Base-by-base conservation (phyloP, 2,888 invertebrate species). In the Pristionchus fissidentatus region DNA sequence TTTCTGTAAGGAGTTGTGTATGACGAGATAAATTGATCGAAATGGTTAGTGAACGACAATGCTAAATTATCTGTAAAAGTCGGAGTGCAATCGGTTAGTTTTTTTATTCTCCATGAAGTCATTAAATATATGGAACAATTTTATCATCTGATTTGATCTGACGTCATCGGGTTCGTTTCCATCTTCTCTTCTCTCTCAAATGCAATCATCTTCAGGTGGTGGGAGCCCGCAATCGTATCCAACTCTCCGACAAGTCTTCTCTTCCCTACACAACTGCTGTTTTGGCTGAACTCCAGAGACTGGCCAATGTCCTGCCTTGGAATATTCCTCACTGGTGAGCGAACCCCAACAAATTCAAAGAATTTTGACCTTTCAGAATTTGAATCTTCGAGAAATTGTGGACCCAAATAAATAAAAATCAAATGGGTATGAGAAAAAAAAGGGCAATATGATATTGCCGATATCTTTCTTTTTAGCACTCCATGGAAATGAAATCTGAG, bases 221-320 rank as follows among this genome's bases (percentile, higher is more conserved):
- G 7, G 57, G 57, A 4, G 5, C 38, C 0, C 4, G 19, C 1
- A 35, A n/a, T 43, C 43, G 62, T 7, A 62, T 81, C 0, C 35
- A 62, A 22, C 46, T 62, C 62, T 35, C 46, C 32, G 49, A 81
- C 7, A 32, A 46, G 10, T 10, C 43, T 5, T 26, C 32, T 4
- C 41, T 62, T 29, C 81, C 60, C 38, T 81, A 87, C 57, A 57
- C 86, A 10, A 82, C 83, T 26, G 89, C 89, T 1, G 84, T 86
- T 13, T 81, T 89, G 55, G 86, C 90, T 66, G 89, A 89, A 73
- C 79, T 90, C 13, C 86, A 87, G 73, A 83, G 89, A 19, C 84
- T 89, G 15, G 84, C 85, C 43, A 90, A 90, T 75, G 86, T 90
- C 15, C 66, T 89, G 41, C 90, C 90, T 1, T 89, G 89, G 87